phyloP scores from a whole-genome alignment of 1,140 invertebrate genomes.

The Ceratitis capitata region DNA sequence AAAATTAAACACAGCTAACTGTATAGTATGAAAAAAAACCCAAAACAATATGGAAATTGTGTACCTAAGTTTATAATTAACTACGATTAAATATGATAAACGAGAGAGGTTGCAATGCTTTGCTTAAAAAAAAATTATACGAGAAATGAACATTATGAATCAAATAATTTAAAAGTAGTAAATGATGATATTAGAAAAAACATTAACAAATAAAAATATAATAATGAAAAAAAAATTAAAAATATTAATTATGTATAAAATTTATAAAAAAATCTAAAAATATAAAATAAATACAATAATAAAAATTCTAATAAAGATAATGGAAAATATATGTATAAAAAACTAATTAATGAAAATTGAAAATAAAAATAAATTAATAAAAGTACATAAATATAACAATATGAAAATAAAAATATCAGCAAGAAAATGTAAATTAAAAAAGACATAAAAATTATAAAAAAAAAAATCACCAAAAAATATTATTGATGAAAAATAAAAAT shows the following conservation, averaged over 20 bases:
- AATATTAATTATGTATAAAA: not conserved
- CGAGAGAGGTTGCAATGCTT: not conserved
- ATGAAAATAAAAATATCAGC: no score
- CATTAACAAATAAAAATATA: not conserved
- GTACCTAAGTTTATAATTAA: conserved; percentile 35
- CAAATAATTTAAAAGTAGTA: not conserved
- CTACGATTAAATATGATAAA: not conserved
- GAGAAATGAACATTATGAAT: no score
- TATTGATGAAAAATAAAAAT: no score
- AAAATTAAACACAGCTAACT: no score
- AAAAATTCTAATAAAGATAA: not conserved
- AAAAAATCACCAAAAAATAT: not conserved
- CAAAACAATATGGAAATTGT: conserved; percentile 31
- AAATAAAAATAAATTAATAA: not conserved
- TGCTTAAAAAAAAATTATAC: not conserved
- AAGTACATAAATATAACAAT: no score
- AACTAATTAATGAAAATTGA: no score
- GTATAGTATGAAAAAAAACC: not conserved
- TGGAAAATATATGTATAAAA: no score
- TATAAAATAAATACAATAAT: not conserved
- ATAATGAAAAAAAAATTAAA: not conserved
- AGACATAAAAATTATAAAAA: no score
- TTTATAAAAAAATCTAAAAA: not conserved
- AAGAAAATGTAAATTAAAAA: not conserved
- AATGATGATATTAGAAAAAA: not conserved